These are phyloP conservation scores for Macrosiphum euphorbiae DNA, from an alignment of 2,888 invertebrate genomes.

Conservation along the genomic window DNA sequence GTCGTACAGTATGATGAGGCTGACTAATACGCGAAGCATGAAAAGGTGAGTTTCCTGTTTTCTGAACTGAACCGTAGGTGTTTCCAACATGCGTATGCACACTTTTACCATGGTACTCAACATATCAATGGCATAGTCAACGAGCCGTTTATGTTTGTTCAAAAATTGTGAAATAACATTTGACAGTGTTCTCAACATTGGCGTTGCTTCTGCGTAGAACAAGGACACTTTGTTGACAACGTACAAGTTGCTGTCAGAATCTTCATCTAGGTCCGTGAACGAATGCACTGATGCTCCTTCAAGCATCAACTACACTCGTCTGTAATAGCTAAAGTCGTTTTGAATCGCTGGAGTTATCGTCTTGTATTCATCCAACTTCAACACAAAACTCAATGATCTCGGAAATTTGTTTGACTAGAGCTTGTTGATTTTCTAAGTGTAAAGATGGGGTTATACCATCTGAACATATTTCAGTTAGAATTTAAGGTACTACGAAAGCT, in stretches of 20 bases:
- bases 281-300: slow-evolving; percentile 72
- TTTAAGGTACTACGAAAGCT: slow-evolving; percentile 85
- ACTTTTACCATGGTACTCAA: slow-evolving; percentile 96
- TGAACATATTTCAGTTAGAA: slow-evolving; percentile 87
- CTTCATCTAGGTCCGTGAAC: slow-evolving; percentile 65
- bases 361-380: slow-evolving; percentile 96
- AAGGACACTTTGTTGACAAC: slow-evolving; percentile 92
- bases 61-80: slow-evolving; percentile 88
- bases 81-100: slow-evolving; percentile 92
- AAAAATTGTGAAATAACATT: slow-evolving; percentile 91
- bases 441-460: slow-evolving; percentile 91
- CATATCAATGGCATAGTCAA: slow-evolving; percentile 82
- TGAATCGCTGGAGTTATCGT: slow-evolving; percentile 97
- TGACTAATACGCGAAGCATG: slow-evolving; percentile 94
- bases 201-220: slow-evolving; percentile 94
- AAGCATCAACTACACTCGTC: slow-evolving; percentile 86
- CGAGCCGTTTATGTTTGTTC: slow-evolving; percentile 71
- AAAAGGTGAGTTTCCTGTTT: slow-evolving; percentile 91
- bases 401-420: slow-evolving; percentile 93
- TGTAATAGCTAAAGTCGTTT: slow-evolving; percentile 96
- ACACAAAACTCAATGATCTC: slow-evolving; percentile 93
- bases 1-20: slow-evolving; percentile 92
- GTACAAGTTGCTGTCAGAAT: slow-evolving; percentile 74
- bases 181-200: slow-evolving; percentile 85
- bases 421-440: slow-evolving; percentile 93